Evolutionary conservation across 2,113 vertebrate species (phyloP).

Genomic region (Pterocles gutturalis): DNA sequence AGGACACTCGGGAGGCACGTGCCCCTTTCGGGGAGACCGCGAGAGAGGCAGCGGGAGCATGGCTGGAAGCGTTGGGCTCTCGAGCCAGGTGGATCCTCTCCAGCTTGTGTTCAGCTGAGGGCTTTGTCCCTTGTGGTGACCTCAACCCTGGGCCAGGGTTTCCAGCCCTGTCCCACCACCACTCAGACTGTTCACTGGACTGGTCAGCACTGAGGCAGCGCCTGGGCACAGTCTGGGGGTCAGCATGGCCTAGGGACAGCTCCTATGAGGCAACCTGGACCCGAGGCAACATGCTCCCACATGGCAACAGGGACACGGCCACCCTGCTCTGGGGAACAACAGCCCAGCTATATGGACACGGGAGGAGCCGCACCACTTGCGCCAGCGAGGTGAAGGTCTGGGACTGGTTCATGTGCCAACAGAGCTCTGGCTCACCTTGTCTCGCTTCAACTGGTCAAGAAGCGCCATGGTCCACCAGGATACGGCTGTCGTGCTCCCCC

Average conservation of each 20-base stretch:
- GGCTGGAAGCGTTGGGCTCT: background rate
- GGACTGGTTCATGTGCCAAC: rapidly evolving
- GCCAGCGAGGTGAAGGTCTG: background rate
- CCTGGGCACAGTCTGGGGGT: background rate
- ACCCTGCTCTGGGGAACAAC: too few relatives aligned
- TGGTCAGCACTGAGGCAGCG: rapidly evolving
- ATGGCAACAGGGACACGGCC: rapidly evolving
- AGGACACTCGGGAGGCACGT: background rate
- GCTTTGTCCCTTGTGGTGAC: background rate
- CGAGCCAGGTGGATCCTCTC: background rate
- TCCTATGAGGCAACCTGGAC: background rate
- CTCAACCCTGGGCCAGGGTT: background rate
- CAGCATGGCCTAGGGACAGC: background rate
- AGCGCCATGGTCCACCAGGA: background rate
- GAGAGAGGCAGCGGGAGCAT: background rate
- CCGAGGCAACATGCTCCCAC: background rate
- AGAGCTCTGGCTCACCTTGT: background rate
- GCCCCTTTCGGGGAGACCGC: background rate
- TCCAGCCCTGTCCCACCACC: background rate
- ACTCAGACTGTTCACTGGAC: background rate
- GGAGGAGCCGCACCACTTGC: background rate
- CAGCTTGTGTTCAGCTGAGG: background rate
- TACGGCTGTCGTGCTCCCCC: background rate
- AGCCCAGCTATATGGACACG: background rate
- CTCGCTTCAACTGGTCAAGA: background rate